Percentiles rank a stretch among this genome's conserved stretches.
phyloP scores from a whole-genome alignment of 2,113 vertebrate genomes.

The Motacilla tschutschensis region DNA sequence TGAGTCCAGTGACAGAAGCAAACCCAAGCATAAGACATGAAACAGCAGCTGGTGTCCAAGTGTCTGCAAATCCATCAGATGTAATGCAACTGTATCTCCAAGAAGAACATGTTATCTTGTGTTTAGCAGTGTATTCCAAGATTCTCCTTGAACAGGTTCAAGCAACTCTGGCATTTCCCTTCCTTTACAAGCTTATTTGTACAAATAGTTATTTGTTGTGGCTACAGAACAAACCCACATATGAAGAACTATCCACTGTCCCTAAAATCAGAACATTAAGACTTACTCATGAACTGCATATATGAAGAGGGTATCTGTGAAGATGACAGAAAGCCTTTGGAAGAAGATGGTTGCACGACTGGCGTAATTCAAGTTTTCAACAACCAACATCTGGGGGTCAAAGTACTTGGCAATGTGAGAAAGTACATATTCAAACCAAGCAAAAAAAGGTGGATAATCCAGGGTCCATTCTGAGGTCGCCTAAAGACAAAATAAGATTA shows the following conservation, averaged over 20 bases:
- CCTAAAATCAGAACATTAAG: not conserved
- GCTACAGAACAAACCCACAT: not conserved
- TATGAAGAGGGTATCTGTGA: constrained; percentile 84
- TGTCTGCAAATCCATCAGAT: accelerated
- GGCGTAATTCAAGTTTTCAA: constrained; percentile 84
- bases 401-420: constrained; percentile 84
- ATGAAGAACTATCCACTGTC: not conserved
- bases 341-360: constrained; percentile 82
- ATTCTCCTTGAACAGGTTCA: not conserved
- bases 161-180: not conserved
- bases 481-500: constrained; percentile 62
- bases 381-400: constrained; percentile 85
- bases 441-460: constrained; percentile 96
- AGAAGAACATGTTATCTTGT: not conserved
- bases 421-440: constrained; percentile 88
- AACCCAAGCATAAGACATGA: accelerated
- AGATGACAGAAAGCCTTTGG: constrained; percentile 90
- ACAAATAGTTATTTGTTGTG: not conserved
- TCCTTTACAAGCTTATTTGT: not conserved
- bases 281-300: constrained; percentile 89
- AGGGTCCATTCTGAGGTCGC: constrained; percentile 91
- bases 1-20: not conserved
- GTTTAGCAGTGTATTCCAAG: not conserved
- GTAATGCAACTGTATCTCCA: not conserved
- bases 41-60: not conserved